phyloP scores from a whole-genome alignment of 2,888 invertebrate genomes.

The Agrenia bidenticulata region DNA sequence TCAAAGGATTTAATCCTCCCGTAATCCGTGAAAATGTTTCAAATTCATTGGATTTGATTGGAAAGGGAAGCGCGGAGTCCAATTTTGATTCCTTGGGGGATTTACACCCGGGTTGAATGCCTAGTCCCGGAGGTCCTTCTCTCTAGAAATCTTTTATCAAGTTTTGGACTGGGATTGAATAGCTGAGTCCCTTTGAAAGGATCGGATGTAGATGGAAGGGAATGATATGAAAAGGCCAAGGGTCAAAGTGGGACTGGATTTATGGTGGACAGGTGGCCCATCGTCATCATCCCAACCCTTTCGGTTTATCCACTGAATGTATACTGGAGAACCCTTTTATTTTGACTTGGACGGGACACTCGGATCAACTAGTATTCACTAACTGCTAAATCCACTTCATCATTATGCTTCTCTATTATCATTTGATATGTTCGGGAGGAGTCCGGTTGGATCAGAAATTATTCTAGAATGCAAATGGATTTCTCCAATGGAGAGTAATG shows the following conservation, averaged over 20 bases:
- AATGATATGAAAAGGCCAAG: not conserved
- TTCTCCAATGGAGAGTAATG: not conserved
- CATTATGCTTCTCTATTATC: not conserved
- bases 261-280: conserved; percentile 1
- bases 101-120: conserved; percentile 2
- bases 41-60: conserved; percentile 19
- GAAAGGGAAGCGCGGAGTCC: not conserved
- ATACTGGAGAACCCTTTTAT: conserved; percentile 1
- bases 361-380: not conserved
- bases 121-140: conserved; percentile 8
- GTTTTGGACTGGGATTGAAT: no score
- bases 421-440: not conserved
- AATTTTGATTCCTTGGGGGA: conserved; percentile 9
- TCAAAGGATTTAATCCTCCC: not conserved
- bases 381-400: not conserved
- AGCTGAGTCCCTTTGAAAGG: no score
- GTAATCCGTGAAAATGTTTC: conserved; percentile 44
- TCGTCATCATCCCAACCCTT: not conserved
- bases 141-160: not conserved
- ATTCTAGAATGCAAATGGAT: not conserved
- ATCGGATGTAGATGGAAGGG: not conserved
- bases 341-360: not conserved
- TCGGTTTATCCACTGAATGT: no score
- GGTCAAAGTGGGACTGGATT: not conserved
- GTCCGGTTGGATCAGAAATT: not conserved